Percentiles rank a stretch among this genome's conserved stretches.
Evolutionary conservation across 2,113 vertebrate genomes (phyloP).

Genomic region (Isurus oxyrinchus): DNA sequence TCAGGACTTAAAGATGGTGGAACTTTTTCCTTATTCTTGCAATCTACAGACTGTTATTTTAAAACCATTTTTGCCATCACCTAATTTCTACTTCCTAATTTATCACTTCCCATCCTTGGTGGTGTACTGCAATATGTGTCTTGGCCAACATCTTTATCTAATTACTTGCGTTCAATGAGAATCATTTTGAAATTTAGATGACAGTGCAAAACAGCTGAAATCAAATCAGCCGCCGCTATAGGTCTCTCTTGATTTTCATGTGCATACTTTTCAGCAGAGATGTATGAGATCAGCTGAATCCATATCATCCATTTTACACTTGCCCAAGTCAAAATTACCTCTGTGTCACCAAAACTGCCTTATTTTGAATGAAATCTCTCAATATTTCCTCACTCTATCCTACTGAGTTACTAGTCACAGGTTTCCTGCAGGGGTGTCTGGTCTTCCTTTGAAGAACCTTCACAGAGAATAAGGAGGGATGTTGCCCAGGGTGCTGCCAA

Average conservation of each 20-base stretch:
- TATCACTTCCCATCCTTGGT: neutral
- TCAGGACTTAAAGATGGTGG: neutral
- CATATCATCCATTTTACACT: neutral
- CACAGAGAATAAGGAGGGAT: neutral
- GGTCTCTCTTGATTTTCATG: neutral
- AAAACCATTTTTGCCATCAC: neutral
- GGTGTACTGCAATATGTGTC: neutral
- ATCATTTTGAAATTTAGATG: neutral
- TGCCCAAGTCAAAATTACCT: neutral
- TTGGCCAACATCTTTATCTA: neutral
- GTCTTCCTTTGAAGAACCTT: neutral
- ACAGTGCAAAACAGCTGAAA: neutral
- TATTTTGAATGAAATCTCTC: neutral
- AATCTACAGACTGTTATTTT: neutral
- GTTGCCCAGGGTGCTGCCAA: neutral
- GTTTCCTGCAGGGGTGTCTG: neutral
- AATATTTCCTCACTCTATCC: neutral
- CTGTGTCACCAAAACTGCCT: neutral
- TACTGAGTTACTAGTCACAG: neutral
- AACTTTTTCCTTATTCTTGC: neutral
- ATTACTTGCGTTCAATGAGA: neutral
- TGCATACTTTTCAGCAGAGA: neutral
- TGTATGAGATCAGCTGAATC: neutral
- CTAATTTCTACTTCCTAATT: neutral
- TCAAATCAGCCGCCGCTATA: neutral